Evolutionary conservation across 2,113 vertebrate species (phyloP), one percentile per base, ranked within the genome.

Genomic region (Oncorhynchus nerka): DNA sequence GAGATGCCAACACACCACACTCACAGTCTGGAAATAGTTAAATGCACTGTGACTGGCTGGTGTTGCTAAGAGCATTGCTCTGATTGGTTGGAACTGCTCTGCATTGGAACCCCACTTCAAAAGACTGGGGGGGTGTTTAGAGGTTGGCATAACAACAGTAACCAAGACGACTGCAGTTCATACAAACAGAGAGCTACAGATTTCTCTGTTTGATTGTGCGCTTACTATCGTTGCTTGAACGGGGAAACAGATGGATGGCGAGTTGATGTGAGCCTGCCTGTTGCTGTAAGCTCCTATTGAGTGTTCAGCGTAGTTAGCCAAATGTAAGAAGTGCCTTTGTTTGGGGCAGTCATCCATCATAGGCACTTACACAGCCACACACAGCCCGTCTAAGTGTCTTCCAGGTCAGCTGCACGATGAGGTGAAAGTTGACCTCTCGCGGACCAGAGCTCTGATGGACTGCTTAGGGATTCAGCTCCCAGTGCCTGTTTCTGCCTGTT

Each of bases 61-160:
- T 74, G 70, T 82, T 85, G 73, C 84, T 75, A 80, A 86, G 83
- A 85, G 76, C 76, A 73, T 71, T n/a, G 22, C 80, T 45, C 57
- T 70, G 79, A 88, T 89, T 88, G 85, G 85, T 74, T 75, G 32
- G 62, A 80, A 74, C 76, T 59, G 78, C 82, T 91, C 86, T 85
- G 84, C 89, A 90, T 84, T 86, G 85, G 82, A 89, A 88, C 83
- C 76, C 79, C 70, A 81, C 84, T 90, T 89, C 86, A 89, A 85
- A 85, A 76, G 79, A 79, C 66, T 12, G 39, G 34, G 74, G 69
- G 12, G 26, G 7, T n/a, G 39, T 2, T 62, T 71, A 69, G 77
- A 75, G 73, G 89, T 91, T 89, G 90, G 85, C 89, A 90, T 90
- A 90, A 87, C 90, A 91, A 91, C 90, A 83, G 91, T 92, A 87